phyloP scores from a whole-genome alignment of 2,797 vertebrate genomes.

The Okamejei kenojei region DNA sequence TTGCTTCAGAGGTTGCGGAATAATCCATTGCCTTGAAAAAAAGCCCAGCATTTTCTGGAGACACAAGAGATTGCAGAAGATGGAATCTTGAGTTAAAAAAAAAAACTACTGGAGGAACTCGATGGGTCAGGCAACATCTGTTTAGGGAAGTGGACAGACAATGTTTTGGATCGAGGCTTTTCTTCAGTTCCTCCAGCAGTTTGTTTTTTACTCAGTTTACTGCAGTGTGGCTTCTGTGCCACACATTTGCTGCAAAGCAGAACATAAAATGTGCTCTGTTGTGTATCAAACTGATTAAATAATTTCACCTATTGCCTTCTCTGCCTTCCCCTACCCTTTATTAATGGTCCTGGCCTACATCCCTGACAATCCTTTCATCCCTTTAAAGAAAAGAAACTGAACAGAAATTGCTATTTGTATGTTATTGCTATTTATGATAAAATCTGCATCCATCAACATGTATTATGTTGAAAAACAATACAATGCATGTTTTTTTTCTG shows the following conservation, averaged over 20 bases:
- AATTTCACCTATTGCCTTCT: background rate
- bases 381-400: background rate
- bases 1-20: too few relatives aligned
- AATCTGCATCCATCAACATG: background rate
- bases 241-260: background rate
- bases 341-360: background rate
- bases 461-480: background rate
- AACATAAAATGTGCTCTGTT: background rate
- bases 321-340: fast-evolving
- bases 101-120: too few relatives aligned
- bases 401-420: too few relatives aligned
- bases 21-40: too few relatives aligned
- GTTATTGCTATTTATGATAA: too few relatives aligned
- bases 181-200: too few relatives aligned
- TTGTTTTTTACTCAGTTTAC: background rate
- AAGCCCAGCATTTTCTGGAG: too few relatives aligned
- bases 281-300: background rate
- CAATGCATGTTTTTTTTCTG: background rate
- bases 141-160: too few relatives aligned
- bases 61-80: too few relatives aligned
- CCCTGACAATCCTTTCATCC: background rate
- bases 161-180: too few relatives aligned
- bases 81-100: too few relatives aligned
- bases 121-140: too few relatives aligned
- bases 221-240: background rate